phyloP scores from a whole-genome alignment of 2,113 vertebrate species.

The Mormyrus lacerda region DNA sequence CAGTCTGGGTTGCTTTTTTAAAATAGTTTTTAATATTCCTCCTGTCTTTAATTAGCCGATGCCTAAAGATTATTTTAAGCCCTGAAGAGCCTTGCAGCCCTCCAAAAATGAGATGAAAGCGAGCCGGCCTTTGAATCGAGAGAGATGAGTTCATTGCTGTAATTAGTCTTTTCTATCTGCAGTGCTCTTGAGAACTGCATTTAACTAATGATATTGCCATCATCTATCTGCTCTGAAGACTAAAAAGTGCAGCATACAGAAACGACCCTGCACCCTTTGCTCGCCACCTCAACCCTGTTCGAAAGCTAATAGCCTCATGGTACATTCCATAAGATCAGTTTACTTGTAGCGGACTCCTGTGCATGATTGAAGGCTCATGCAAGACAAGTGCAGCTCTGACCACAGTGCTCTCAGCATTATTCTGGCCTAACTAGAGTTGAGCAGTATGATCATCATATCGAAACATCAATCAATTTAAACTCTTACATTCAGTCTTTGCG shows the following conservation, averaged over 20 bases:
- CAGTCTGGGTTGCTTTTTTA: not conserved
- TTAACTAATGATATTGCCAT: constrained; percentile 6
- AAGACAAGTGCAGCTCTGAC: not conserved
- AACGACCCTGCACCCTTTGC: not conserved
- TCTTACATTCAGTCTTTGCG: not conserved
- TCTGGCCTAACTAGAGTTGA: not conserved
- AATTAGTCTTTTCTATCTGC: constrained; percentile 11
- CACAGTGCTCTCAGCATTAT: not conserved
- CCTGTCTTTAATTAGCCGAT: constrained; percentile 11
- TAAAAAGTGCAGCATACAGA: not conserved
- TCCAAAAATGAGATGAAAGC: constrained; percentile 5
- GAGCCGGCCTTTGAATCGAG: not conserved
- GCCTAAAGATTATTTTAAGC: constrained; percentile 17
- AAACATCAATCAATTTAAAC: not conserved
- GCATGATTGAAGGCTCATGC: not conserved
- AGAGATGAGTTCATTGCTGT: constrained; percentile 21
- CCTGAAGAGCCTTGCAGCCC: not conserved
- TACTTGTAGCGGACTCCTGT: not conserved
- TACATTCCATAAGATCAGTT: not conserved
- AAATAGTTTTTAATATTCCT: constrained; percentile 16
- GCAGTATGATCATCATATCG: not conserved
- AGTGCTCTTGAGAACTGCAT: not conserved
- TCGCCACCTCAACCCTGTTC: not conserved
- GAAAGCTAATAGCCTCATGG: not conserved
- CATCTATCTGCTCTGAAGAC: not conserved